Base-by-base conservation (phyloP, 2,888 invertebrate genomes). In the Oeneis ivallda region DNA sequence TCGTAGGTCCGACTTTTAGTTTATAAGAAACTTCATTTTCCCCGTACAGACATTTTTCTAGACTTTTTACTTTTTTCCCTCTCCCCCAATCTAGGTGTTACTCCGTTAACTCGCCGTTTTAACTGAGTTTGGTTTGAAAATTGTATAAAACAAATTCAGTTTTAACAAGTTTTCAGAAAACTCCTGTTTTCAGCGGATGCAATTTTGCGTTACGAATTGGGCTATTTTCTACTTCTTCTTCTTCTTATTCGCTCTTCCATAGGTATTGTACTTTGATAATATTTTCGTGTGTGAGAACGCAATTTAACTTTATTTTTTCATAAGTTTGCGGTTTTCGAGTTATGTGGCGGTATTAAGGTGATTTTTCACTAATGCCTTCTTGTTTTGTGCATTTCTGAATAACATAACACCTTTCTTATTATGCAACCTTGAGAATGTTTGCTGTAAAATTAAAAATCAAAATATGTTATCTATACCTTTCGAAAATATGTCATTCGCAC, bases 1-100 rank as follows among this genome's bases (percentile, higher is more conserved):
- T 89, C 84, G 91, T 87, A 87, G 91, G 91, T 90, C 90, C 86
- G 89, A 89, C 89, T 91, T 87, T 85, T 87, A 89, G 87, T 88
- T 89, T 88, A 89, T 87, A 88, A 89, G 88, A 89, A 89, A 91
- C 85, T 90, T 87, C 86, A 87, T 89, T 90, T 87, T 82, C 80
- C 79, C 80, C 82, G 80, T 79, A 75, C 80, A 82, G 85, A 84
- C 85, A 86, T 85, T 87, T 84, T 86, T 84, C 80, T 80, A 79
- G 80, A 65, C 77, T 77, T 80, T 70, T 69, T 65, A 56, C 56
- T 81, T 78, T 70, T 69, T 65, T 66, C 34, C 62, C 11, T 71
- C 45, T 56, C 11, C 71, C 70, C 69, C 69, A 72, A 76, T 75
- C 75, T 77, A 76, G 78, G 77, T 79, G 79, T 79, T 78, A 73